Conservation (phyloP, 2,797 vertebrate genomes). For the Austrolebias charrua region DNA sequence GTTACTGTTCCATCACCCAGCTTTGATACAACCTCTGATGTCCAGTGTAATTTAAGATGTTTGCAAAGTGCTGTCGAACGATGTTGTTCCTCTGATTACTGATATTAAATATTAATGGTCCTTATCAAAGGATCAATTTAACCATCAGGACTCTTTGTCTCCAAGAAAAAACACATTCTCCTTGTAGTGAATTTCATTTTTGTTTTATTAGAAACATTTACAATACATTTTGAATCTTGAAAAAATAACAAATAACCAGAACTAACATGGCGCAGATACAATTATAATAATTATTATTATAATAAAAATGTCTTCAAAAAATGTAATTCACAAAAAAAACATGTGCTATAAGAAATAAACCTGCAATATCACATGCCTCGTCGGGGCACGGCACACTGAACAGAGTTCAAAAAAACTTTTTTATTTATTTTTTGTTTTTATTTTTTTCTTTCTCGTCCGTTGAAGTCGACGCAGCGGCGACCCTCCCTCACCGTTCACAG, state of each 20-base stretch:
- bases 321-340: constrained; percentile 80
- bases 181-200: constrained; percentile 74
- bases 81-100: constrained; percentile 10
- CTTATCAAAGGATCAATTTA: constrained; percentile 2
- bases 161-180: constrained; percentile 6
- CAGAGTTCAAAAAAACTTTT: constrained; percentile 67
- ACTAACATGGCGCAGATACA: constrained; percentile 86
- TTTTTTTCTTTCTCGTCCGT: constrained; percentile 59
- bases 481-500: constrained; percentile 77
- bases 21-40: constrained; percentile 13
- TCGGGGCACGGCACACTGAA: constrained; percentile 77
- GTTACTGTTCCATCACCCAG: not conserved
- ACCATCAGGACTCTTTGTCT: not conserved
- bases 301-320: constrained; percentile 82
- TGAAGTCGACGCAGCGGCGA: constrained; percentile 72
- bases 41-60: constrained; percentile 17
- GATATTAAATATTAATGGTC: constrained; percentile 15
- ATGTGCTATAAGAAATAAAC: constrained; percentile 84
- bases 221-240: constrained; percentile 85
- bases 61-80: constrained; percentile 13
- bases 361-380: constrained; percentile 78
- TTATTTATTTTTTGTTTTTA: constrained; percentile 44
- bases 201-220: constrained; percentile 90
- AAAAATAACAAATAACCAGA: constrained; percentile 85
- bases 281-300: constrained; percentile 80